Conservation (phyloP, 2,113 vertebrate genomes). For the Tetrax tetrax region DNA sequence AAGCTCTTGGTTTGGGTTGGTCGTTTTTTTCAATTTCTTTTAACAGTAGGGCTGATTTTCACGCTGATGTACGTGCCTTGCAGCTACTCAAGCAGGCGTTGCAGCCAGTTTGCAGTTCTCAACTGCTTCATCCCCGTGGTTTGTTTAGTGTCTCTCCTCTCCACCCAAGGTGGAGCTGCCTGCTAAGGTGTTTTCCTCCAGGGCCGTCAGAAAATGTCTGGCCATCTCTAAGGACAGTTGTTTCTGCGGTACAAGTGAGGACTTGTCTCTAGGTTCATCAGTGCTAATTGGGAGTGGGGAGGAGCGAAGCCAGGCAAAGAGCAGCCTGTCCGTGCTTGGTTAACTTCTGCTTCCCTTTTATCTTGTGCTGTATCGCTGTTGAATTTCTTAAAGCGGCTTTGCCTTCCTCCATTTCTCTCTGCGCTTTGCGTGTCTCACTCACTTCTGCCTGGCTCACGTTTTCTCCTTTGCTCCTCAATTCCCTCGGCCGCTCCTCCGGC, state of each 20-base stretch:
- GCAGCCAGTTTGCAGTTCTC: background rate
- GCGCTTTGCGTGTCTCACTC: rapidly evolving
- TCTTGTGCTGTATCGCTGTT: background rate
- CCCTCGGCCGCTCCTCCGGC: background rate
- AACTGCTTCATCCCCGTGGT: background rate
- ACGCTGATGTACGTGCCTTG: rapidly evolving
- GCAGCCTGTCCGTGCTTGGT: background rate
- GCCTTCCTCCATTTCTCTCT: background rate
- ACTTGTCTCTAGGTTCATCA: background rate
- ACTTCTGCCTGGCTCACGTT: background rate
- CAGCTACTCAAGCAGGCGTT: background rate
- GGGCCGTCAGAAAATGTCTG: background rate
- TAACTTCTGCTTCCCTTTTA: background rate
- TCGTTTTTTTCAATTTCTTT: background rate
- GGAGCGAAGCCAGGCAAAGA: background rate
- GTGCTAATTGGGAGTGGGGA: background rate
- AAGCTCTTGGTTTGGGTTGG: background rate
- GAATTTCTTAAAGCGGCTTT: background rate
- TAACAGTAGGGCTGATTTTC: background rate
- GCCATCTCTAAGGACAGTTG: background rate
- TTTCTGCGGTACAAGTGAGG: background rate
- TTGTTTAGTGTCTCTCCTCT: background rate
- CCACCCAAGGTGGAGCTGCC: background rate
- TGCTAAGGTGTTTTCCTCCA: background rate
- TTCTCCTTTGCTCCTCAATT: background rate